Percentiles rank a stretch among this genome's conserved stretches.
phyloP scores from a whole-genome alignment of 2,888 invertebrate species.

The Laspeyria flexula region DNA sequence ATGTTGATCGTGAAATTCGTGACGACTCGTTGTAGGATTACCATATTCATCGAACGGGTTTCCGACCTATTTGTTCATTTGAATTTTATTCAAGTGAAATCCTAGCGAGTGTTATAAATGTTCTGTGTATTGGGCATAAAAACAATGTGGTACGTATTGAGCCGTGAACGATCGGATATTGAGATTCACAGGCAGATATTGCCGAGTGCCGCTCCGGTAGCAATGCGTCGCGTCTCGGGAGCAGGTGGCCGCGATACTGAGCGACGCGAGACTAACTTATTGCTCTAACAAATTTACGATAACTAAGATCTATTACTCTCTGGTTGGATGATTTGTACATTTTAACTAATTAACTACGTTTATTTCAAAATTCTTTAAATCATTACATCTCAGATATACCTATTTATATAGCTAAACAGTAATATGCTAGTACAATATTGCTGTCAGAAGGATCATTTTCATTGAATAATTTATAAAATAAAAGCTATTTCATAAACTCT shows the following conservation, averaged over 20 bases:
- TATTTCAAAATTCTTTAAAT: neutral
- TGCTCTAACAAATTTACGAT: constrained; percentile 25
- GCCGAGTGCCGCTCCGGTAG: constrained; percentile 9
- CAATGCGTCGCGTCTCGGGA: neutral
- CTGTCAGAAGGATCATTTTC: too few species aligned
- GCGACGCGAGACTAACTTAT: constrained; percentile 64
- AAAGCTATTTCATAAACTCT: too few species aligned
- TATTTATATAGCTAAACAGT: too few species aligned
- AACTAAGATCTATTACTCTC: constrained; percentile 22
- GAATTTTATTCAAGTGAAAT: constrained; percentile 55
- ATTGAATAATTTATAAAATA: too few species aligned
- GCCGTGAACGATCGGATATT: constrained; percentile 60
- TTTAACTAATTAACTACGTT: neutral
- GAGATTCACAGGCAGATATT: constrained; percentile 35
- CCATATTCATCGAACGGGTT: constrained; percentile 52
- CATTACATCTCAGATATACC: too few species aligned
- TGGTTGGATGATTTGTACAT: constrained; percentile 16
- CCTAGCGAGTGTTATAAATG: constrained; percentile 26
- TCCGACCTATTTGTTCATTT: constrained; percentile 42
- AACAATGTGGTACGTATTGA: constrained; percentile 59
- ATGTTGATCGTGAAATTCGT: constrained; percentile 23
- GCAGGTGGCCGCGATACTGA: constrained; percentile 70
- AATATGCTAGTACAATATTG: too few species aligned
- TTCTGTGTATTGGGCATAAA: constrained; percentile 48
- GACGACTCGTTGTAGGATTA: constrained; percentile 43